A percentile compares a stretch with the other conserved stretches of the same genome.
These are phyloP conservation scores for Hestina assimilis DNA, from an alignment of 1,140 invertebrate genomes.

Conservation along the genomic window DNA sequence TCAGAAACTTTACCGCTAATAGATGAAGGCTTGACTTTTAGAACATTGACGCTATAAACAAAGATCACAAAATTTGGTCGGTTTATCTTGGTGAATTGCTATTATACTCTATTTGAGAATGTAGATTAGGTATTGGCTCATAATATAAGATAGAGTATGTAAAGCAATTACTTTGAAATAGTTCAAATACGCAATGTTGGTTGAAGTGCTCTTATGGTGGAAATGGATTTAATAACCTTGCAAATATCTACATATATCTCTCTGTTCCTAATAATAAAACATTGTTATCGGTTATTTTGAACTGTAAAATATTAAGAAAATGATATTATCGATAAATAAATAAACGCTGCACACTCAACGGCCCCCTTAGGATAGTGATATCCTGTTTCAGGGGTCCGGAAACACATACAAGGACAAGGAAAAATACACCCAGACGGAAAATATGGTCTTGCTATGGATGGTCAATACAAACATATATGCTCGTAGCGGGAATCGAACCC, in stretches of 20 bases:
- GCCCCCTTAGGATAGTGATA: too few relatives aligned
- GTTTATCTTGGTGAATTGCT: conserved; percentile 39
- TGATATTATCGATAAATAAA: too few relatives aligned
- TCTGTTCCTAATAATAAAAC: not conserved
- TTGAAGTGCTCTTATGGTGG: conserved; percentile 47
- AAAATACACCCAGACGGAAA: too few relatives aligned
- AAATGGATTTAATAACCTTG: conserved; percentile 52
- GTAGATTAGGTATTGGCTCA: conserved; percentile 70
- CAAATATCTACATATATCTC: conserved; percentile 45
- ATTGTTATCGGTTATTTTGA: too few relatives aligned
- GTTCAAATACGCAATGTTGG: conserved; percentile 53
- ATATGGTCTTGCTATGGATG: too few relatives aligned
- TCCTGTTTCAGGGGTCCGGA: too few relatives aligned
- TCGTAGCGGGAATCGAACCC: too few relatives aligned
- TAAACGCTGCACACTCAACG: too few relatives aligned
- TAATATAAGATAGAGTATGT: conserved; percentile 37
- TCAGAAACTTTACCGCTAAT: conserved; percentile 12
- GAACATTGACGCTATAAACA: conserved; percentile 28
- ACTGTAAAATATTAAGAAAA: too few relatives aligned
- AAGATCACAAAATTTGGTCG: conserved; percentile 42
- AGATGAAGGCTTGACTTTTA: not conserved
- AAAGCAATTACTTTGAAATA: conserved; percentile 70
- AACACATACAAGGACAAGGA: too few relatives aligned
- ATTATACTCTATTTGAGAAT: conserved; percentile 68
- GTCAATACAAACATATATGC: too few relatives aligned